A percentile compares a stretch with the other conserved stretches of the same genome.
Evolutionary conservation across 2,888 invertebrate genomes (phyloP).

Genomic region (Acanthopleura granulata): DNA sequence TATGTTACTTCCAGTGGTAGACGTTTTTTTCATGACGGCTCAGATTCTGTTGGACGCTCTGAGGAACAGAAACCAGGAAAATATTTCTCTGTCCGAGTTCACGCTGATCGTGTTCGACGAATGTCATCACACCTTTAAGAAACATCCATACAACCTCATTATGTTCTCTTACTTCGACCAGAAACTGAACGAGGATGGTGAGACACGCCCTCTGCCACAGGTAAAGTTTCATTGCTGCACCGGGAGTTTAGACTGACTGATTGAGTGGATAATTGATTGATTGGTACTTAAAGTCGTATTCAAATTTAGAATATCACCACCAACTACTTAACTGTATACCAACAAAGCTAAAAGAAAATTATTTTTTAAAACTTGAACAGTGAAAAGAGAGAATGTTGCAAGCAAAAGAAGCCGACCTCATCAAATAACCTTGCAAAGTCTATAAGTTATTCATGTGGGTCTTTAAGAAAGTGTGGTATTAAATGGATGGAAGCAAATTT

Average conservation of each 20-base stretch:
- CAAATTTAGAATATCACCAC: no score
- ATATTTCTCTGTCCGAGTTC: conserved; percentile 36
- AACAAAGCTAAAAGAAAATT: no score
- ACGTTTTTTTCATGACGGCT: conserved; percentile 67
- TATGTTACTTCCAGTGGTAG: conserved; percentile 32
- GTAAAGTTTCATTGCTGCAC: conserved; percentile 24
- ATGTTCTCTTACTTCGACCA: conserved; percentile 59
- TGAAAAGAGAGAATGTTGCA: no score
- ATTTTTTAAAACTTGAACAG: no score
- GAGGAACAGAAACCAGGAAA: conserved; percentile 25
- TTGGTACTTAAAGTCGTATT: no score
- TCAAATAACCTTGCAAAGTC: no score
- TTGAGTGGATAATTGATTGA: no score
- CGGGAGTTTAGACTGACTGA: neutral
- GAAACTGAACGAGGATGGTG: conserved; percentile 31
- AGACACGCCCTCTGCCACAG: conserved; percentile 31
- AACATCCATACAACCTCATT: conserved; percentile 61
- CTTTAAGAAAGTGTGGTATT: no score
- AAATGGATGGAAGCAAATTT: no score
- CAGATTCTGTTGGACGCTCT: conserved; percentile 65
- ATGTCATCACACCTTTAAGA: conserved; percentile 60
- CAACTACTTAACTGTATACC: no score
- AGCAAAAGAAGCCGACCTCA: no score
- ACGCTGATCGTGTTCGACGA: conserved; percentile 64
- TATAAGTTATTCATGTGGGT: no score